A percentile compares a stretch with the other conserved stretches of the same genome.
Evolutionary conservation across 1,140 invertebrate species (phyloP).

Genomic region (Cydia strobilella): DNA sequence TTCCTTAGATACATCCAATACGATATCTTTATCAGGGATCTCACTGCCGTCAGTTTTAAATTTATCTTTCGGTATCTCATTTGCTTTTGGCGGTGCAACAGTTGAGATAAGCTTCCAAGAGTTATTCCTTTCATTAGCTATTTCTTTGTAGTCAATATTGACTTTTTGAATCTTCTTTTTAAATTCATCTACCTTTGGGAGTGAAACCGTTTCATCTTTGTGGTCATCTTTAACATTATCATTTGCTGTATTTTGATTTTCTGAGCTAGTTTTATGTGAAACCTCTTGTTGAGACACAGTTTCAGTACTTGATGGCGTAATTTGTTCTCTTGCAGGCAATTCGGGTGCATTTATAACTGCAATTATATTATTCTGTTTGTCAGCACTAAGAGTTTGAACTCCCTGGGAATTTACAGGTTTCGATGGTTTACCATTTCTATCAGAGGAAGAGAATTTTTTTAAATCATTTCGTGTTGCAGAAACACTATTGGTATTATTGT

Average conservation of each 20-base stretch:
- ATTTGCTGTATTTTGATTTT: constrained; percentile 34
- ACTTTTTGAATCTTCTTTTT: constrained; percentile 77
- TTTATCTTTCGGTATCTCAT: constrained; percentile 62
- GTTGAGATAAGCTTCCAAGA: constrained; percentile 77
- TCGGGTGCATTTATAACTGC: constrained; percentile 17
- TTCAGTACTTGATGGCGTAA: constrained; percentile 32
- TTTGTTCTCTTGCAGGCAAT: neutral
- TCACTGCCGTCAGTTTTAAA: constrained; percentile 57
- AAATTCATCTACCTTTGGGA: constrained; percentile 70
- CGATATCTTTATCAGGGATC: constrained; percentile 59
- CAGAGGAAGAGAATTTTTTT: constrained; percentile 14
- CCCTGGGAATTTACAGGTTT: neutral
- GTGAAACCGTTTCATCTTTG: constrained; percentile 40
- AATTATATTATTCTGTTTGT: constrained; percentile 33
- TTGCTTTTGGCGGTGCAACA: constrained; percentile 61
- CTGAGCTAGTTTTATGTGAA: neutral
- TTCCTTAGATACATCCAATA: constrained; percentile 81
- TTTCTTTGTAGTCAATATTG: constrained; percentile 72
- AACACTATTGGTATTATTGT: neutral
- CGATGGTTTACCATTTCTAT: neutral
- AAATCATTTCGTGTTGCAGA: constrained; percentile 28
- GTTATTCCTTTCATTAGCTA: constrained; percentile 63
- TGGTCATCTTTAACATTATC: neutral
- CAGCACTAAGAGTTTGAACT: constrained; percentile 16
- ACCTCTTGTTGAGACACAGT: constrained; percentile 30